Percentiles rank a stretch among this genome's conserved stretches.
These are phyloP conservation scores for Drosophila pseudoobscura DNA, from an alignment of 1,140 invertebrate species.

Conservation along the genomic window DNA sequence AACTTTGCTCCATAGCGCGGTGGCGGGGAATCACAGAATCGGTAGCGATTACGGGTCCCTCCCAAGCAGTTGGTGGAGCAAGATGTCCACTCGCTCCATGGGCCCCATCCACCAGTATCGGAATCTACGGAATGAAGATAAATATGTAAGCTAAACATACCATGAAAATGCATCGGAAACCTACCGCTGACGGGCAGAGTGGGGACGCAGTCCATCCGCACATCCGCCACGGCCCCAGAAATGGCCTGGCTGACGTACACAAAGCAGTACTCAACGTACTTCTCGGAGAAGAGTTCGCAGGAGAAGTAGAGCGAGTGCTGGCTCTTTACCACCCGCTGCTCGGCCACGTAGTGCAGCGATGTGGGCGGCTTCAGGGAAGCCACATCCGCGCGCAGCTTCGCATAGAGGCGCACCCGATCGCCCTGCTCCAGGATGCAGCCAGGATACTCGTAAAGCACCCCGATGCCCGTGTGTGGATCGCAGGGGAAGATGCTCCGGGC, in stretches of 20 bases:
- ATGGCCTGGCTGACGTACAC: slow-evolving; percentile 92
- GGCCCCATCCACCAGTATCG: slow-evolving; percentile 91
- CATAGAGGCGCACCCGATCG: slow-evolving; percentile 90
- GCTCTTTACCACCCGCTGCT: slow-evolving; percentile 86
- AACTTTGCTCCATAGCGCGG: slow-evolving; percentile 92
- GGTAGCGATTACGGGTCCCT: slow-evolving; percentile 90
- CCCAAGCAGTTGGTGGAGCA: slow-evolving; percentile 92
- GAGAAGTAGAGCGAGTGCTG: slow-evolving; percentile 90
- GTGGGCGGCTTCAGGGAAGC: slow-evolving; percentile 86
- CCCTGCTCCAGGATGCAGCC: slow-evolving; percentile 89
- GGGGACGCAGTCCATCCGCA: slow-evolving; percentile 91
- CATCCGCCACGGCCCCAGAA: slow-evolving; percentile 91
- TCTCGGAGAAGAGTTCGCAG: slow-evolving; percentile 92
- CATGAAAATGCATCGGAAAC: slow-evolving; percentile 32
- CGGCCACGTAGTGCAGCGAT: slow-evolving; percentile 87
- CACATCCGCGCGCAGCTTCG: slow-evolving; percentile 87
- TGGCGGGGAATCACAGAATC: slow-evolving; percentile 92
- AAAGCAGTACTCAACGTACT: slow-evolving; percentile 93
- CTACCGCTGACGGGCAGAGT: slow-evolving; percentile 90
- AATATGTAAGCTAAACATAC: background rate
- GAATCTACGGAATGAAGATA: slow-evolving; percentile 84
- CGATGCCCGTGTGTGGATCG: slow-evolving; percentile 87
- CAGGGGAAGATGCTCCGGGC: slow-evolving; percentile 91
- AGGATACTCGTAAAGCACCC: slow-evolving; percentile 92
- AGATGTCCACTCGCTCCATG: slow-evolving; percentile 92